Evolutionary conservation across 2,113 vertebrate genomes (phyloP).

Genomic region (Gymnogyps californianus): DNA sequence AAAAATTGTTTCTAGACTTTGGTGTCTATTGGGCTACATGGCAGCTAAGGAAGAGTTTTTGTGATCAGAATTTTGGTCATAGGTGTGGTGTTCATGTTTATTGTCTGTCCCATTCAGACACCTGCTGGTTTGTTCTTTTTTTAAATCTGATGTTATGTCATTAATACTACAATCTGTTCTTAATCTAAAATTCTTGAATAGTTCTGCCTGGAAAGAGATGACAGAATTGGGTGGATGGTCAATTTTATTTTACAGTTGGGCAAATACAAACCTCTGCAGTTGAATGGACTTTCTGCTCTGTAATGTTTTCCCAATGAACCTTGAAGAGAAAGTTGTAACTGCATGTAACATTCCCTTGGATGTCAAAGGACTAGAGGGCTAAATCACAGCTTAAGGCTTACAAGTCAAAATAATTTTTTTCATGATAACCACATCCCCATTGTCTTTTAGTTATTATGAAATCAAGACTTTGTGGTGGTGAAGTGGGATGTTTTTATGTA

Average conservation of each 20-base stretch:
- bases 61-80: background rate
- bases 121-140: background rate
- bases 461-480: background rate
- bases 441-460: background rate
- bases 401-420: background rate
- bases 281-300: background rate
- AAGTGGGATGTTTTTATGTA: background rate
- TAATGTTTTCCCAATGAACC: background rate
- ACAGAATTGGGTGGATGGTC: background rate
- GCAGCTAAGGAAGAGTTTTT: background rate
- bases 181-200: background rate
- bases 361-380: background rate
- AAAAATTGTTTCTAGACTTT: background rate
- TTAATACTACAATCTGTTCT: background rate
- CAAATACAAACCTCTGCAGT: background rate
- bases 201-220: background rate
- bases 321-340: background rate
- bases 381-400: background rate
- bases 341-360: background rate
- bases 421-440: background rate
- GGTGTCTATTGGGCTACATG: background rate
- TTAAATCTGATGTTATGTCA: background rate
- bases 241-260: background rate
- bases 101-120: background rate
- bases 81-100: background rate